Conservation (phyloP, 92 coral and sea anemone genomes). For the Porites lobata region DNA sequence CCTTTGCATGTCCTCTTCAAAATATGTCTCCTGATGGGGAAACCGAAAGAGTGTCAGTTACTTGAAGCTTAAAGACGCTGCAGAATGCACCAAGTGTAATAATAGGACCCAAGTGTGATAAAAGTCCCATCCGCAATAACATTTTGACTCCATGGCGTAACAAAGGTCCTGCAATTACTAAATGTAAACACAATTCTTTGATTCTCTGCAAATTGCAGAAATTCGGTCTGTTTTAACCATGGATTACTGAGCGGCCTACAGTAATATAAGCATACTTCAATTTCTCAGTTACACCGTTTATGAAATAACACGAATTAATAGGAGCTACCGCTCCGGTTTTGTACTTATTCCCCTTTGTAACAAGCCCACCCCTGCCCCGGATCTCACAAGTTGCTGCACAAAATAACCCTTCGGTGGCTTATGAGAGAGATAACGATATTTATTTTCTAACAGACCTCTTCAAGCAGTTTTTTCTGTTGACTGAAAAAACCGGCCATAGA, state of each 20-base stretch:
- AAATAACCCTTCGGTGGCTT: neutral
- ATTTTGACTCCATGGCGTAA: neutral
- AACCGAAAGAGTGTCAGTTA: neutral
- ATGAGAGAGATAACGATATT: too few relatives aligned
- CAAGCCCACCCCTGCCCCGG: neutral
- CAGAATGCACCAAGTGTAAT: neutral
- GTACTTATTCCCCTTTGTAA: too few relatives aligned
- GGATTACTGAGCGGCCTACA: too few relatives aligned
- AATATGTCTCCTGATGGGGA: slow-evolving; percentile 73
- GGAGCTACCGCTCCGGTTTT: too few relatives aligned
- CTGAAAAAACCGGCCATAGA: slow-evolving; percentile 85
- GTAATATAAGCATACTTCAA: too few relatives aligned
- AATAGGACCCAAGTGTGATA: neutral
- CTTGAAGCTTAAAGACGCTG: neutral
- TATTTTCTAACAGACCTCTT: slow-evolving; percentile 69
- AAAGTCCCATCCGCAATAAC: neutral
- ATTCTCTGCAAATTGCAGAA: too few relatives aligned
- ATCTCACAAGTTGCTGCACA: neutral
- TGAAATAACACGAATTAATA: too few relatives aligned
- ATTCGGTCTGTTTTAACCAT: too few relatives aligned
- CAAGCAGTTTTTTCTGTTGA: slow-evolving; percentile 69
- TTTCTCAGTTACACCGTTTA: too few relatives aligned
- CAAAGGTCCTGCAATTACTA: too few relatives aligned
- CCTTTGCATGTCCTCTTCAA: slow-evolving; percentile 77
- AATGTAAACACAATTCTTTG: too few relatives aligned